Evolutionary conservation across 2,113 vertebrate genomes (phyloP).

Genomic region (Pogona vitticeps): DNA sequence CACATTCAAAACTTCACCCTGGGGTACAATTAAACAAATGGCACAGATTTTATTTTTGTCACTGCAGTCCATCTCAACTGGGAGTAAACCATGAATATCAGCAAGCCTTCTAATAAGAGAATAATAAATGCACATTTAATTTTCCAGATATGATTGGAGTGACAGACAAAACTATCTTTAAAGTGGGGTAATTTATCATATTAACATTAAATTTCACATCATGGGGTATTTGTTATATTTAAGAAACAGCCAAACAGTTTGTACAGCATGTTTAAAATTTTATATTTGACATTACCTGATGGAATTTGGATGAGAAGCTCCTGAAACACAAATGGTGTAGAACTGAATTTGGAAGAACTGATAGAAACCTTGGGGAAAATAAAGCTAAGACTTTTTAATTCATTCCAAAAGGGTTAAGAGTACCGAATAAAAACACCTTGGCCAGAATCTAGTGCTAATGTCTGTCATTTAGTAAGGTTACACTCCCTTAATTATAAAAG

Average conservation of each 20-base stretch:
- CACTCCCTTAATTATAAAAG: too few species aligned
- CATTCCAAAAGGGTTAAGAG: not conserved
- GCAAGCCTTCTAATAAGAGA: slow-evolving; percentile 46
- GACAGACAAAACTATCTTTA: slow-evolving; percentile 38
- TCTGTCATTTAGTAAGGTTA: too few species aligned
- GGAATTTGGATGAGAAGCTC: not conserved
- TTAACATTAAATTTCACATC: slow-evolving; percentile 48
- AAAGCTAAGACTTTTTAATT: not conserved
- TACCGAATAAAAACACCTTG: not conserved
- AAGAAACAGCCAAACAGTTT: not conserved
- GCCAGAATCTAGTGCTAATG: too few species aligned
- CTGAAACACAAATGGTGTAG: not conserved
- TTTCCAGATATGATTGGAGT: slow-evolving; percentile 12
- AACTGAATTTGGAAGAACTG: not conserved
- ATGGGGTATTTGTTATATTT: not conserved
- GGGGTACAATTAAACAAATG: slow-evolving; percentile 63
- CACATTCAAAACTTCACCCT: slow-evolving; percentile 59
- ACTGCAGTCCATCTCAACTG: slow-evolving; percentile 42
- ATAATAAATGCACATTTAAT: slow-evolving; percentile 54
- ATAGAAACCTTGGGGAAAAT: not conserved
- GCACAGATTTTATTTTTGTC: slow-evolving; percentile 48
- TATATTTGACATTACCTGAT: fast-evolving
- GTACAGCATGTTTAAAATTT: not conserved
- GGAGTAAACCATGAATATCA: slow-evolving; percentile 47
- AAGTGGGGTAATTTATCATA: slow-evolving; percentile 35